Percentiles rank a stretch among this genome's conserved stretches.
phyloP scores from a whole-genome alignment of 2,888 invertebrate species.

The Lasioglossum vierecki region DNA sequence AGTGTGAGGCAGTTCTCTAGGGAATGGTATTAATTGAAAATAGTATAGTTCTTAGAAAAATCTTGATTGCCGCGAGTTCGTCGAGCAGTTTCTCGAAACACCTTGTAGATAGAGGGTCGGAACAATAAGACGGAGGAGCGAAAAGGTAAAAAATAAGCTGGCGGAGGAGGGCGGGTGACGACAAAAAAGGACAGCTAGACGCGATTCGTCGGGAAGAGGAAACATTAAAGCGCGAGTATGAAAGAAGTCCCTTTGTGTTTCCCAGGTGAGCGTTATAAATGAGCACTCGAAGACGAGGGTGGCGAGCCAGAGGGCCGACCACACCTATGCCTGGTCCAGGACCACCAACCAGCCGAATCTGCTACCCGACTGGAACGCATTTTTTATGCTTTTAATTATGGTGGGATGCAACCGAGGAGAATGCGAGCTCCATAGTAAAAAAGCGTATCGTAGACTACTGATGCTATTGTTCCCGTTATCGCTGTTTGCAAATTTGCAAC shows the following conservation, averaged over 20 bases:
- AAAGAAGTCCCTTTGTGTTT: conserved; percentile 79
- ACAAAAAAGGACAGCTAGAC: conserved; percentile 62
- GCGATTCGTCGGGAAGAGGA: conserved; percentile 65
- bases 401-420: not conserved
- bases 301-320: conserved; percentile 71
- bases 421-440: not conserved
- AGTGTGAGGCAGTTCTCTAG: not conserved
- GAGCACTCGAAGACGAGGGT: conserved; percentile 71
- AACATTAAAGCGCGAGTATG: conserved; percentile 77
- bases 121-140: not conserved
- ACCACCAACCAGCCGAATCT: conserved; percentile 73
- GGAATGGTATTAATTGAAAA: not conserved
- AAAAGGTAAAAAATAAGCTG: conserved; percentile 24
- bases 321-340: conserved; percentile 80
- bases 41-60: not conserved
- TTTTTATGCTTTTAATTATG: conserved; percentile 24
- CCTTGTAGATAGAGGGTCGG: not conserved
- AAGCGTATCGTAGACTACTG: not conserved
- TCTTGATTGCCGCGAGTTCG: not conserved
- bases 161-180: conserved; percentile 41
- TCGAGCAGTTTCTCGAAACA: not conserved
- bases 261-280: conserved; percentile 82
- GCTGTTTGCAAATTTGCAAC: not conserved
- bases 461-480: not conserved
- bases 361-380: conserved; percentile 35